Evolutionary conservation across 92 coral and sea anemone species (phyloP).

Genomic region (Palythoa caribaeorum): DNA sequence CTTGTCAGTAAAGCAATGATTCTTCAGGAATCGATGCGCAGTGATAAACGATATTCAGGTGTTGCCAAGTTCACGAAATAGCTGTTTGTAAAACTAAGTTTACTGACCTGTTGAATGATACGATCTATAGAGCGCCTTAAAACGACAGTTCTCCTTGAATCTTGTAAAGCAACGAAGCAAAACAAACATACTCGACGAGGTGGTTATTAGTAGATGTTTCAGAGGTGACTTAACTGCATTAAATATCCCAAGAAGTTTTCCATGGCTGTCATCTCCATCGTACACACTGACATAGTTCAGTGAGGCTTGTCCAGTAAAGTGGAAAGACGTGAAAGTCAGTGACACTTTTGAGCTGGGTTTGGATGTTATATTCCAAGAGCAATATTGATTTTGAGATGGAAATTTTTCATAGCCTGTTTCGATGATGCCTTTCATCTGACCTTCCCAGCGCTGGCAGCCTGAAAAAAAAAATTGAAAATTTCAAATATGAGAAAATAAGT

Average conservation of each 20-base stretch:
- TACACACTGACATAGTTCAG: slow-evolving; percentile 6
- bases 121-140: background rate
- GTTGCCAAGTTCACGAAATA: too few species aligned
- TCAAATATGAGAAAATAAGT: too few species aligned
- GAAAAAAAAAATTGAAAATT: too few species aligned
- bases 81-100: too few species aligned
- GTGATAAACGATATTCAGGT: too few species aligned
- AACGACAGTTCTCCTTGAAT: background rate
- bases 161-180: background rate
- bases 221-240: background rate
- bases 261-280: background rate
- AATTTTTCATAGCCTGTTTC: background rate
- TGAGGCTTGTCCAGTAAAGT: background rate
- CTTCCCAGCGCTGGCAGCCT: too few species aligned
- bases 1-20: too few species aligned
- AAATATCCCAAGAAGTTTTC: background rate
- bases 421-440: too few species aligned
- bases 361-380: background rate
- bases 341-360: background rate
- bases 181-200: background rate
- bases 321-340: background rate
- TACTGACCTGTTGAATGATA: too few species aligned
- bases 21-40: too few species aligned
- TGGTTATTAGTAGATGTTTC: background rate
- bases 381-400: slow-evolving; percentile 11